Evolutionary conservation across 2,888 invertebrate genomes (phyloP), one percentile per base, ranked within the genome.

Genomic region (Cynaeus angustus): DNA sequence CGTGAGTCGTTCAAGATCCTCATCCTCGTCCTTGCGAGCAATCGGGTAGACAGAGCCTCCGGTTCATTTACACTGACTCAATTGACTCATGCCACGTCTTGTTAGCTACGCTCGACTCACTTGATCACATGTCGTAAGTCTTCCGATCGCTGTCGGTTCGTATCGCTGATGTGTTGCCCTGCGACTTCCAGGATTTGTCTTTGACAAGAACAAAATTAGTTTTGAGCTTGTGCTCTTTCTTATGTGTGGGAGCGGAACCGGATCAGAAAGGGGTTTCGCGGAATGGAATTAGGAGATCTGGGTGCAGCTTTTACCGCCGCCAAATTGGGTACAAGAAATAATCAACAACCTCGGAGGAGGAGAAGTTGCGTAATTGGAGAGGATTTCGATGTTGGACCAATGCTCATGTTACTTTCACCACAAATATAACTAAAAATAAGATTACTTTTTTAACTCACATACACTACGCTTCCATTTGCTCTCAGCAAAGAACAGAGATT

Each of bases 31-130:
- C 78, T 79, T 79, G 61, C 30, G 50, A 61, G 61, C 61, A 61
- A 61, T 61, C 61, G 61, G 46, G 45, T 46, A 59, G 59, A 61
- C 48, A 61, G 61, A 46, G 48, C 61, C 21, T 28, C 61, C 80
- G 80, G 82, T 83, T 83, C 83, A 83, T 83, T 83, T 83, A 80
- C 82, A 80, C 80, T 78, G 81, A 81, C 80, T 81, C 81, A 80
- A 81, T 82, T 82, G 81, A 81, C 82, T 81, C 79, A 79, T 80
- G 81, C 82, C 83, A 81, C 80, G 78, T 80, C 82, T 81, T 81
- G 82, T 83, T 83, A 83, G 80, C 80, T 81, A 74, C 79, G 77
- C 80, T 78, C 78, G 75, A 73, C 76, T 78, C 80, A 76, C 78
- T 78, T 80, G 81, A 82, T 82, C 82, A 80, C 81, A 82, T 80